Evolutionary conservation across 1,140 invertebrate species (phyloP).

Genomic region (Lerema accius): DNA sequence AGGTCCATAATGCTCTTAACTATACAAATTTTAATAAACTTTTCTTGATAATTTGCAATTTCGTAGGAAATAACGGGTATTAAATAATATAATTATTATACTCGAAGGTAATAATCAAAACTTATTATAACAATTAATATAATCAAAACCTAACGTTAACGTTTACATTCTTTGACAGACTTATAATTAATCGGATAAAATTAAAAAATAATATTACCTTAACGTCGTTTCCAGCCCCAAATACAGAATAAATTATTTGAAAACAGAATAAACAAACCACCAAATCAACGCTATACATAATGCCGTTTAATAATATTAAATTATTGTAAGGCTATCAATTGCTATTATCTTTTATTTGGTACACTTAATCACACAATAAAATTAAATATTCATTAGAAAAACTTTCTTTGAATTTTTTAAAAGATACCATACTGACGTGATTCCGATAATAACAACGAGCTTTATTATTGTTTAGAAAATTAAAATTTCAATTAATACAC

Average conservation of each 20-base stretch:
- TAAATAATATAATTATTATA: too few relatives aligned
- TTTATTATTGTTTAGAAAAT: slow-evolving; percentile 49
- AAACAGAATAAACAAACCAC: slow-evolving; percentile 65
- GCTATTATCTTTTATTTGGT: slow-evolving; percentile 53
- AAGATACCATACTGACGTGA: slow-evolving; percentile 63
- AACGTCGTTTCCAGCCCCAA: slow-evolving; percentile 54
- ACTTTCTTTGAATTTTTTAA: slow-evolving; percentile 42
- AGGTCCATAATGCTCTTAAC: not conserved
- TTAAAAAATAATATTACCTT: slow-evolving; percentile 56
- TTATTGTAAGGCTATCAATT: slow-evolving; percentile 41
- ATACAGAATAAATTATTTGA: slow-evolving; percentile 60
- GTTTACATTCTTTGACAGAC: too few relatives aligned
- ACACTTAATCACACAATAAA: slow-evolving; percentile 65
- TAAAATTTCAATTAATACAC: slow-evolving; percentile 50
- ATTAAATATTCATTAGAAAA: slow-evolving; percentile 50
- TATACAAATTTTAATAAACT: not conserved
- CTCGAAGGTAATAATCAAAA: too few relatives aligned
- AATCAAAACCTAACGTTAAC: too few relatives aligned
- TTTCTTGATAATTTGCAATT: too few relatives aligned
- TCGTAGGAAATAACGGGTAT: not conserved
- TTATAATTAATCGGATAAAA: not conserved
- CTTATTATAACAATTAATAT: too few relatives aligned
- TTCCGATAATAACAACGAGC: slow-evolving; percentile 39
- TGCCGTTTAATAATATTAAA: slow-evolving; percentile 49
- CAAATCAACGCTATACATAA: slow-evolving; percentile 69